Evolutionary conservation across 2,888 invertebrate genomes (phyloP).

Genomic region (Tachystola acroxantha): DNA sequence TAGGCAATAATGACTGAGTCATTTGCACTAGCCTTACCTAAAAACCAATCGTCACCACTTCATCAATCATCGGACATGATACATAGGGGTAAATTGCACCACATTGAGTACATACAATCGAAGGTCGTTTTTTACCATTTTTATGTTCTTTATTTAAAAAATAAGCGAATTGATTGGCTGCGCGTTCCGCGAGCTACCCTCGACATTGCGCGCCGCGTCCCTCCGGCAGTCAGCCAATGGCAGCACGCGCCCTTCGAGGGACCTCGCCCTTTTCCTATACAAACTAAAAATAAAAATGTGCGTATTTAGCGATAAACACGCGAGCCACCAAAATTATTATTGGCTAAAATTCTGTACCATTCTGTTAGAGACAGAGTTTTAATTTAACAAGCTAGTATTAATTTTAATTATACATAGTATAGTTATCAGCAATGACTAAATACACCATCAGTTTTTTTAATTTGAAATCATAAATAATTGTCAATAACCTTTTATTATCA

Average conservation of each 20-base stretch:
- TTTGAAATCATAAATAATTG: no score
- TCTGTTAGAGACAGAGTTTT: no score
- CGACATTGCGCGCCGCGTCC: slow-evolving; percentile 43
- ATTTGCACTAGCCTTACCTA: no score
- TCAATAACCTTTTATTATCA: no score
- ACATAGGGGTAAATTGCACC: slow-evolving; percentile 44
- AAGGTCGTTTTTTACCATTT: slow-evolving; percentile 61
- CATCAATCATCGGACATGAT: slow-evolving; percentile 10
- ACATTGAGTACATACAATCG: slow-evolving; percentile 40
- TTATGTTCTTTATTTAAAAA: slow-evolving; percentile 72
- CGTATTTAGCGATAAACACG: slow-evolving; percentile 21
- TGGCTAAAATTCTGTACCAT: background rate
- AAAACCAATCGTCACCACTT: no score
- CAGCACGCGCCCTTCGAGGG: slow-evolving; percentile 41
- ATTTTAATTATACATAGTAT: no score
- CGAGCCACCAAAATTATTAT: slow-evolving; percentile 10
- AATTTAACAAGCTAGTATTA: no score
- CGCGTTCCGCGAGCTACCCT: slow-evolving; percentile 44
- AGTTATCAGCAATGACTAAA: no score
- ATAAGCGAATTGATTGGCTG: slow-evolving; percentile 75
- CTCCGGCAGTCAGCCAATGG: slow-evolving; percentile 49
- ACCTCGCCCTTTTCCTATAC: slow-evolving; percentile 57
- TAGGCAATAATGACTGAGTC: no score
- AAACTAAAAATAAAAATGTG: slow-evolving; percentile 26
- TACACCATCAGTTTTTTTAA: no score